Percentiles rank a stretch among this genome's conserved stretches.
Conservation (phyloP, 2,113 vertebrate species). For the Scatophagus argus region DNA sequence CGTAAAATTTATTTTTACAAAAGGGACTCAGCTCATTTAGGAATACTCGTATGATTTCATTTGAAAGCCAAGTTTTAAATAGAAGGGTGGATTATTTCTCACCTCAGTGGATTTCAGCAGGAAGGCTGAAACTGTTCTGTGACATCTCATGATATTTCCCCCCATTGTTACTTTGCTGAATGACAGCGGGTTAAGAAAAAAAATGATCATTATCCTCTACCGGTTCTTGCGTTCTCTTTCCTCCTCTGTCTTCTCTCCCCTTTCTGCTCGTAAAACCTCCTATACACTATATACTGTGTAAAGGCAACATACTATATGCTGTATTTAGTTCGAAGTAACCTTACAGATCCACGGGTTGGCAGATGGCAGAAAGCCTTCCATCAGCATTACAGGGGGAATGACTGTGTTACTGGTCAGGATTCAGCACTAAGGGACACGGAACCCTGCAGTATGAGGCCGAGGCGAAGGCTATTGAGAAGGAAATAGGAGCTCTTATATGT, state of each 20-base stretch:
- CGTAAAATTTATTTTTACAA: neutral
- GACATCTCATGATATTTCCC: conserved; percentile 31
- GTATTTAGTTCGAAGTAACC: conserved; percentile 52
- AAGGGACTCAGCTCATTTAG: conserved; percentile 23
- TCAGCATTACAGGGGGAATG: conserved; percentile 50
- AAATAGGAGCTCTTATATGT: conserved; percentile 1
- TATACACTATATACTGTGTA: conserved; percentile 16
- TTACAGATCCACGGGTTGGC: conserved; percentile 39
- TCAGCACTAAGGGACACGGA: conserved; percentile 31
- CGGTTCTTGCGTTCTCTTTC: conserved; percentile 10
- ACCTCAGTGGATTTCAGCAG: conserved; percentile 32
- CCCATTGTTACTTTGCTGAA: conserved; percentile 32
- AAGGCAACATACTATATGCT: conserved; percentile 6
- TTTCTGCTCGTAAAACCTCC: no score
- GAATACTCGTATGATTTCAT: conserved; percentile 29
- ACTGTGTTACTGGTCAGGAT: conserved; percentile 62
- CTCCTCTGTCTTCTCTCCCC: conserved; percentile 14
- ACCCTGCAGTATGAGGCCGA: conserved; percentile 30
- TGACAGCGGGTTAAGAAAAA: conserved; percentile 30
- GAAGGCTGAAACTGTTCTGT: conserved; percentile 11
- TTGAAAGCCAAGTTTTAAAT: conserved; percentile 50
- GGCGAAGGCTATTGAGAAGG: conserved; percentile 11
- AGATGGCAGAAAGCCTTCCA: conserved; percentile 56
- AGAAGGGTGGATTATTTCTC: conserved; percentile 40
- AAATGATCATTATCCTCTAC: conserved; percentile 44